phyloP scores from a whole-genome alignment of 2,113 vertebrate genomes.

The Tricholaema leucomelas region DNA sequence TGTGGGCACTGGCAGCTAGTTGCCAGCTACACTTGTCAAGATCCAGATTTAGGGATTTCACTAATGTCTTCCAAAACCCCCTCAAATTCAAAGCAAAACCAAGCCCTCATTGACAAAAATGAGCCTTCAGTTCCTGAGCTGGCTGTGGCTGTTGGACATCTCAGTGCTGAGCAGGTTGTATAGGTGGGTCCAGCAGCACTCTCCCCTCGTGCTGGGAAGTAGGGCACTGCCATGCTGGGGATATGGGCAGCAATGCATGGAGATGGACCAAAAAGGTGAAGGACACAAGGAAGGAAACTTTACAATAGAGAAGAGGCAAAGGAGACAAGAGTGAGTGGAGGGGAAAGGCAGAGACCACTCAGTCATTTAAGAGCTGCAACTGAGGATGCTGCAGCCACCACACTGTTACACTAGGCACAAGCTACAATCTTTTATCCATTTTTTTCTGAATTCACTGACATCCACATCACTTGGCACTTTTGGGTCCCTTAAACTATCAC shows the following conservation, averaged over 20 bases:
- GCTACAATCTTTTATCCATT: background rate
- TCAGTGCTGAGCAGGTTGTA: accelerated
- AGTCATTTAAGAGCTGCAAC: background rate
- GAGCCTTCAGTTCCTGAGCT: background rate
- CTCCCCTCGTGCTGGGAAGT: accelerated
- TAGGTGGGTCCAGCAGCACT: background rate
- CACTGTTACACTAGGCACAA: background rate
- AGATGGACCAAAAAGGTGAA: background rate
- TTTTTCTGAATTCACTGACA: background rate
- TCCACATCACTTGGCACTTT: background rate
- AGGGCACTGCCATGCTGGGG: background rate
- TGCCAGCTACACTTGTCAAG: accelerated
- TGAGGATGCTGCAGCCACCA: background rate
- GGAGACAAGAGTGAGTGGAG: background rate
- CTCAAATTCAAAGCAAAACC: background rate
- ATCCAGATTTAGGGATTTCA: background rate
- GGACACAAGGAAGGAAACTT: background rate
- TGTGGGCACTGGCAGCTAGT: background rate
- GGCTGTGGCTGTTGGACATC: background rate
- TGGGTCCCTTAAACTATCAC: background rate
- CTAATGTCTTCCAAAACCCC: background rate
- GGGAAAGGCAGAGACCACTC: accelerated
- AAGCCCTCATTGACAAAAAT: background rate
- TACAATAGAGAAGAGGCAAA: accelerated
- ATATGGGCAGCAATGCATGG: accelerated